A percentile compares a stretch with the other conserved stretches of the same genome.
phyloP scores from a whole-genome alignment of 2,797 vertebrate species.

The Choloepus didactylus region DNA sequence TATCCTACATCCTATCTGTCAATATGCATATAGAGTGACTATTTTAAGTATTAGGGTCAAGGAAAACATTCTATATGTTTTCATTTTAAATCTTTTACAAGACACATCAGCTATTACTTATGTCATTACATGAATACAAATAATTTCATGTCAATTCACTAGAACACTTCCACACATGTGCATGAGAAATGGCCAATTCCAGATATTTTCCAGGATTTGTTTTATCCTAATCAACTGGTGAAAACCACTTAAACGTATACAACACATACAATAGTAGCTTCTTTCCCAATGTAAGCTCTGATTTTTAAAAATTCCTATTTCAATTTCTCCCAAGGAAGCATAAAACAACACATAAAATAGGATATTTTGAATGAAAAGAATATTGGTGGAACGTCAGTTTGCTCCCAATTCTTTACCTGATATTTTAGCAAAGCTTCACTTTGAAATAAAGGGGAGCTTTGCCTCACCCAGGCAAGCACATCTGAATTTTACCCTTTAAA shows the following conservation, averaged over 20 bases:
- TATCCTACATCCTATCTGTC: neutral
- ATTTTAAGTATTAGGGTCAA: neutral
- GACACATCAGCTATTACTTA: neutral
- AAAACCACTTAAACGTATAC: neutral
- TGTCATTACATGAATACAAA: conserved; percentile 25
- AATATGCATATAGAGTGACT: neutral
- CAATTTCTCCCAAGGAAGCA: neutral
- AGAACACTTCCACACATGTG: neutral
- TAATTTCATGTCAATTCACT: conserved; percentile 40
- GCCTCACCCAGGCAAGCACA: neutral
- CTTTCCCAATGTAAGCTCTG: neutral
- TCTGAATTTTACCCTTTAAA: neutral
- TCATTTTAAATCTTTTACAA: conserved; percentile 2
- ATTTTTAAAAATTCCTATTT: conserved; percentile 1
- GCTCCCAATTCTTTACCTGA: neutral
- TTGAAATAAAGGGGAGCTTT: neutral
- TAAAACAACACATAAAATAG: neutral
- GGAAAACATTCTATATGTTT: conserved; percentile 4
- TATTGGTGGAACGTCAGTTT: neutral
- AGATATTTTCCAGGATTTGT: neutral
- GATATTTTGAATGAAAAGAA: conserved; percentile 31
- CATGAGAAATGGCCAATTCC: neutral
- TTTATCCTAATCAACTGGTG: neutral
- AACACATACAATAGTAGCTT: conserved; percentile 11
- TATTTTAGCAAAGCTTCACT: conserved; percentile 1